Base-by-base conservation (phyloP, 2,797 vertebrate genomes). In the Ciconia nigra region DNA sequence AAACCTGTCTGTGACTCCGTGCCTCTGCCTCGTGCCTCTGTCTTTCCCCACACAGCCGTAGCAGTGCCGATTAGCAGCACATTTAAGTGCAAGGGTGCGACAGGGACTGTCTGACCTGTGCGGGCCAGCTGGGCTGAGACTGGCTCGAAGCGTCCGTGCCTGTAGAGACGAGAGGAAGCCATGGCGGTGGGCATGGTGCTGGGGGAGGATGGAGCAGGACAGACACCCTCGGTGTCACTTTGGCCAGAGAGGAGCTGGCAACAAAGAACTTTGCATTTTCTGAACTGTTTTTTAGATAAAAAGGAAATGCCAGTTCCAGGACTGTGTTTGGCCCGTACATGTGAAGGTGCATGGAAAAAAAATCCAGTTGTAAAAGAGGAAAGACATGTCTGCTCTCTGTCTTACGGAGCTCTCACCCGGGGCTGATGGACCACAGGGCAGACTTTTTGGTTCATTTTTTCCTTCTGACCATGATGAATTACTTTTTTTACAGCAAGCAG, bases 241-340 rank as follows among this genome's bases (percentile, higher is more conserved):
- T 41, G 49, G 21, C 31, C 42, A 20, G 49, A 35, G 47, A 39
- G 39, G 33, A 62, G 11, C 35, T 61, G 69, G 24, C 73, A 11
- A 21, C 2, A 14, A 44, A 35, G 67, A 47, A 3, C 28, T 89
- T 55, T 4, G 25, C 7, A 0, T 65, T 86, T 54, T 5, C n/a
- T 46, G 46, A 29, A 18, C 85, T 73, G 42, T 3, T 87, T 63
- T 78, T 18, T 16, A 57, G n/a, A 28, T 85, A 37, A n/a, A 61
- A 14, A 46, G 55, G 79, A 61, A 84, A 69, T 47, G 26, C 76
- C 39, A 28, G 25, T 69, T 70, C 41, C 79, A 77, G 67, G 37
- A 11, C 24, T 8, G n/a, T 3, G 33, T 63, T 80, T 84, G 71
- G n/a, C 57, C 24, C 1, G 0, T 26, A 6, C 3, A 2, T 4